Evolutionary conservation across 2,888 invertebrate genomes (phyloP).

Genomic region (Acronicta aceris): DNA sequence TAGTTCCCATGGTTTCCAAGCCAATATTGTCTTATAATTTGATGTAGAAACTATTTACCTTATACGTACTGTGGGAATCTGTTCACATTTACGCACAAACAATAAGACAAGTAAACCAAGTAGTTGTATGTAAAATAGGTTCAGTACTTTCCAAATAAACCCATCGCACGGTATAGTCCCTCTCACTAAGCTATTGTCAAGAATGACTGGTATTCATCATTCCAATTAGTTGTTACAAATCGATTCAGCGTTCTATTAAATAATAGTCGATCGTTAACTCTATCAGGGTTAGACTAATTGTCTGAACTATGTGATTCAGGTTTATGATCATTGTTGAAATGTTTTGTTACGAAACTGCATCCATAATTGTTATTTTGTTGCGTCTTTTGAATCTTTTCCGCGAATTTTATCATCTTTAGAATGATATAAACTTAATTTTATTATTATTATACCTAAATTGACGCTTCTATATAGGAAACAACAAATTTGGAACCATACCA

Average conservation of each 20-base stretch:
- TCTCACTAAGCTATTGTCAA: slow-evolving; percentile 33
- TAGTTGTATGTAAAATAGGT: slow-evolving; percentile 21
- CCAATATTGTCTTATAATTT: slow-evolving; percentile 1
- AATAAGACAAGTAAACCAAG: slow-evolving; percentile 20
- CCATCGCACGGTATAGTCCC: slow-evolving; percentile 6
- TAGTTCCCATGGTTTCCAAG: too few relatives aligned
- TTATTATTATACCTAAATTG: background rate
- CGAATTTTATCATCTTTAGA: slow-evolving; percentile 8
- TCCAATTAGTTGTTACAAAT: slow-evolving; percentile 62
- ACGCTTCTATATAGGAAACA: too few relatives aligned
- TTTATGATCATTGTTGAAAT: slow-evolving; percentile 37
- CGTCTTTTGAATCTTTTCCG: slow-evolving; percentile 9
- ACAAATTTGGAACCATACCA: too few relatives aligned
- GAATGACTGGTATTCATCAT: slow-evolving; percentile 41
- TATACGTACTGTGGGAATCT: slow-evolving; percentile 24
- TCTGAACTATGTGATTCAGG: slow-evolving; percentile 32
- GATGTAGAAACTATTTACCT: background rate
- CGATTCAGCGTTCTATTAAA: slow-evolving; percentile 62
- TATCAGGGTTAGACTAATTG: slow-evolving; percentile 42
- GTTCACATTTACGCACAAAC: slow-evolving; percentile 38
- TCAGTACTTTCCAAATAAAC: slow-evolving; percentile 34
- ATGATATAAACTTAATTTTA: background rate
- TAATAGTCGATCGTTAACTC: slow-evolving; percentile 50
- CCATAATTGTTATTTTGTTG: slow-evolving; percentile 5
- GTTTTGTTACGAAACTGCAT: slow-evolving; percentile 42